These are phyloP conservation scores for Mesocricetus auratus DNA, from an alignment of 2,113 vertebrate species.

Conservation along the genomic window DNA sequence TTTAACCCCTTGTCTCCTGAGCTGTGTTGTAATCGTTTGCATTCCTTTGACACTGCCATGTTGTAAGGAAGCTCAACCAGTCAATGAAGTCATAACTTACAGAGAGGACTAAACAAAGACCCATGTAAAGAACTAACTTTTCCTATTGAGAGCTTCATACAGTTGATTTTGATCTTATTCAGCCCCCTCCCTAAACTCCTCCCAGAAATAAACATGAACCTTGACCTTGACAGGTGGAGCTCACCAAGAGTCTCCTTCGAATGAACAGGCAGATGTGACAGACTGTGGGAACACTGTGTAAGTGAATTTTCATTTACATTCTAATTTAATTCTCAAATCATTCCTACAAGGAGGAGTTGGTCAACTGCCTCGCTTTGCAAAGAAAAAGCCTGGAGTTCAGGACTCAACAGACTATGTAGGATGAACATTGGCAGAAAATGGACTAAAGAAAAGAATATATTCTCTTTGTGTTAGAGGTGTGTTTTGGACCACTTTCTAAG, in stretches of 20 bases:
- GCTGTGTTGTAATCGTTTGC: neutral
- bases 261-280: neutral
- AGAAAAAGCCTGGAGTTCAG: neutral
- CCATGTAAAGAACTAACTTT: neutral
- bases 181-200: neutral
- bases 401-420: neutral
- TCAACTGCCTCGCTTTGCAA: neutral
- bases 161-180: neutral
- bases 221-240: neutral
- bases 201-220: neutral
- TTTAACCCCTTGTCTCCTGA: neutral
- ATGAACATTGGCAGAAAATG: neutral
- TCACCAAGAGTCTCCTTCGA: neutral
- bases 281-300: neutral
- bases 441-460: neutral
- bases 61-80: neutral
- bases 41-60: neutral
- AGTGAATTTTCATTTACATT: neutral
- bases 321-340: neutral
- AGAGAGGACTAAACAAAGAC: no score
- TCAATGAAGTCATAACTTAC: accelerated
- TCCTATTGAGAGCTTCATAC: neutral
- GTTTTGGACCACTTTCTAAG: neutral
- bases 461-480: neutral
- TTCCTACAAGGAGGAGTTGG: neutral